Conservation (phyloP, 2,113 vertebrate species). For the Leptodactylus fuscus region DNA sequence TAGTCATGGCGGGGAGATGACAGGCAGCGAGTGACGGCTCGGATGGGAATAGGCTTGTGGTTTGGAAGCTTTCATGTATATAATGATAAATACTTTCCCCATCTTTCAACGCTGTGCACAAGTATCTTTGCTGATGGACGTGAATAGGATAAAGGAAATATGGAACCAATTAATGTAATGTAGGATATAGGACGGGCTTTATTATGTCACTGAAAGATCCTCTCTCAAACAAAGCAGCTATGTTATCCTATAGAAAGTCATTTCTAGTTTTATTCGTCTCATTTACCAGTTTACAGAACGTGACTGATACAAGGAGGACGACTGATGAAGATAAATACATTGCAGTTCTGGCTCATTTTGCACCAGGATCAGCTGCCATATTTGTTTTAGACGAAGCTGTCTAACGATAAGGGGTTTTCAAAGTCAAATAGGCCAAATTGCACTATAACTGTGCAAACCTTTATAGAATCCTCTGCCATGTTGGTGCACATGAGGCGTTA, state of each 20-base stretch:
- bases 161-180: constrained; percentile 39
- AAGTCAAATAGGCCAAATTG: too few relatives aligned
- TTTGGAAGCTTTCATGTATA: constrained; percentile 7
- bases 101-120: neutral
- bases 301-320: too few relatives aligned
- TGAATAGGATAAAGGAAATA: constrained; percentile 21
- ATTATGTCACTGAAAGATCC: neutral
- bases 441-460: too few relatives aligned
- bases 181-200: neutral
- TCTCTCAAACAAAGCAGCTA: neutral
- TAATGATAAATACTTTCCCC: constrained; percentile 13
- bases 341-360: too few relatives aligned
- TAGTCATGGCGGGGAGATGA: neutral
- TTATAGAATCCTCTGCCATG: too few relatives aligned
- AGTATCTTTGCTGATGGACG: constrained; percentile 22
- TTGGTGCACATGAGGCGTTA: too few relatives aligned
- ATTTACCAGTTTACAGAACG: too few relatives aligned
- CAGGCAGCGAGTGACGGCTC: neutral
- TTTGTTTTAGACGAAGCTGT: too few relatives aligned
- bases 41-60: constrained; percentile 20
- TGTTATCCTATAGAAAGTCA: neutral
- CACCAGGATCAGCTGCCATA: too few relatives aligned
- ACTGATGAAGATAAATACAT: too few relatives aligned
- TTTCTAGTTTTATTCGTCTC: too few relatives aligned
- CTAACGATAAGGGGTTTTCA: too few relatives aligned